A percentile compares a stretch with the other conserved stretches of the same genome.
Conservation (phyloP, 2,113 vertebrate genomes). For the Labrus mixtus region DNA sequence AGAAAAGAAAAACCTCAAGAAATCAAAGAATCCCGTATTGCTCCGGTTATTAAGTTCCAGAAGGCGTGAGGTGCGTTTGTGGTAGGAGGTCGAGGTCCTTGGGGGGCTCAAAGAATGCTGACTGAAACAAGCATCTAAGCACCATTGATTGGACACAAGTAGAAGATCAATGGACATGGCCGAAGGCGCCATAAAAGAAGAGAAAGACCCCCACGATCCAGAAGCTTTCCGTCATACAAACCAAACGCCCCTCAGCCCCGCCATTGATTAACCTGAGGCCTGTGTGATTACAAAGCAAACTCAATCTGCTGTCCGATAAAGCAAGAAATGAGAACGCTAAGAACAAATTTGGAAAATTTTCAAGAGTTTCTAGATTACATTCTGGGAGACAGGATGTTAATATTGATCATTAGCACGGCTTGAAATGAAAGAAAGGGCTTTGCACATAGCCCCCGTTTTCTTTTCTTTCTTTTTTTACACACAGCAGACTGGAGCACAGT, state of each 20-base stretch:
- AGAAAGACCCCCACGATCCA: conserved; percentile 37
- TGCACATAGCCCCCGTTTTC: conserved; percentile 24
- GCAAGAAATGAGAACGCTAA: not conserved
- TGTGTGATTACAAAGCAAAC: conserved; percentile 59
- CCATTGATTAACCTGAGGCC: conserved; percentile 56
- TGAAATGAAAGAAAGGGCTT: conserved; percentile 66
- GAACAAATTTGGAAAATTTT: conserved; percentile 27
- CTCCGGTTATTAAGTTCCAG: conserved; percentile 32
- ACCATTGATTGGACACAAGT: conserved; percentile 71
- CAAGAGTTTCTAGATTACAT: too few relatives aligned
- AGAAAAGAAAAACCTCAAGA: conserved; percentile 1
- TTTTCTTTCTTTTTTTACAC: not conserved
- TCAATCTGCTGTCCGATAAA: conserved; percentile 29
- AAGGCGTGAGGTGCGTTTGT: conserved; percentile 8
- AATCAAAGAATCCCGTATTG: conserved; percentile 8
- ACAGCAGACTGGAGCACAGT: conserved; percentile 43
- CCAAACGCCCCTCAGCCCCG: not conserved
- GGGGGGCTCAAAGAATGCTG: conserved; percentile 56
- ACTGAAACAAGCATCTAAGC: conserved; percentile 74
- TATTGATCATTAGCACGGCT: conserved; percentile 59
- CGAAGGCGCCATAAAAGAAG: conserved; percentile 55
- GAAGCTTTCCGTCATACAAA: conserved; percentile 35
- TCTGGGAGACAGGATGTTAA: conserved; percentile 53
- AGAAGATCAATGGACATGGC: conserved; percentile 75
- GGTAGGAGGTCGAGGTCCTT: conserved; percentile 30